Base-by-base conservation (phyloP, 2,113 vertebrate species). In the Pituophis catenifer region DNA sequence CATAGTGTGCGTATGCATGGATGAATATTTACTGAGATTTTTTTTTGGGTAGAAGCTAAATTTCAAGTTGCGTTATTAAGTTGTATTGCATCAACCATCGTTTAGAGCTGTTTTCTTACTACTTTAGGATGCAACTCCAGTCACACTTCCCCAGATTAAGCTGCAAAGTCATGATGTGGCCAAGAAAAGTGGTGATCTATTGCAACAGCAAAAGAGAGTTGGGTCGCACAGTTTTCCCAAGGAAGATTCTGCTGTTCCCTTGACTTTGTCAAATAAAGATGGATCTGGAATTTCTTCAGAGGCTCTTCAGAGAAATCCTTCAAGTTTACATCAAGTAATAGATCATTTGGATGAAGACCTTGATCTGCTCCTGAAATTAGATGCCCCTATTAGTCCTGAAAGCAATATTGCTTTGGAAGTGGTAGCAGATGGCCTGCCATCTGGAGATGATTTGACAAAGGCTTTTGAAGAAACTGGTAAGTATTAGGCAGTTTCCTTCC, bases 301-400 rank as follows among this genome's bases (percentile, higher is more conserved):
- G 57, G 58, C 70, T 1, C 53, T 95, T 5, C 96, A 91, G 91
- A 91, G 89, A 48, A 91, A 57, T 2, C 57, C 52, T 58, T 90
- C 2, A 52, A 33, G 90, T 0, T 81, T 86, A 54, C 94, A 95
- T 70, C 91, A 95, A 23, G 96, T 90, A 15, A 91, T 17, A 54
- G 98, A 98, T 91, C 95, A 97, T 8, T 94, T 97, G 38, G 98
- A 99, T 52, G 97, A 99, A 92, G 99, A 99, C 91, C 97, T 99
- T 87, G 99, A 99, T 94, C 95, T 97, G 94, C 97, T 99, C 91
- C 98, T 99, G 48, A 96, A 94, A 94, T 96, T 99, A 94, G 97
- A 99, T 93, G 98, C 97, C 23, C 97, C 98, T 3, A 23, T 94
- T 23, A 92, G 90, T 92, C 94, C 89, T 29, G 95, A 90, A 89